Conservation (phyloP, 2,113 vertebrate species). For the Mastomys natalensis region DNA sequence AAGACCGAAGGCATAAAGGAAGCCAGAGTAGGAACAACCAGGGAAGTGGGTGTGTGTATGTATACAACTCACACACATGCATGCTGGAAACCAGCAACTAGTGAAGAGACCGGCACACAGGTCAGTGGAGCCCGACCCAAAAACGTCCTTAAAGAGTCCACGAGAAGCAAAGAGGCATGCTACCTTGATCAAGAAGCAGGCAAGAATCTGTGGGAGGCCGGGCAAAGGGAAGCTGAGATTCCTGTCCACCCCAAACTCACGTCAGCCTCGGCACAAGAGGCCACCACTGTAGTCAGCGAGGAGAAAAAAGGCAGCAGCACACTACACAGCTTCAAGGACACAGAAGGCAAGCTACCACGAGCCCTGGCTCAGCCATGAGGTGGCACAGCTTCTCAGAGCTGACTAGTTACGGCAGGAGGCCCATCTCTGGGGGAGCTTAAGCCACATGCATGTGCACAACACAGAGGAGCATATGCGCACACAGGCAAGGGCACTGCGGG, state of each 20-base stretch:
- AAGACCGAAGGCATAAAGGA: neutral
- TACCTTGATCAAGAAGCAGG: neutral
- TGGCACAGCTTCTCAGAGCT: rapidly evolving
- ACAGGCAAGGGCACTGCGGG: neutral
- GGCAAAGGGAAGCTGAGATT: neutral
- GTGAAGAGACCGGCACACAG: neutral
- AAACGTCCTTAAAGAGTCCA: neutral
- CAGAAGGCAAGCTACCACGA: neutral
- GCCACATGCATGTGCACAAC: no score
- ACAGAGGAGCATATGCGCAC: no score
- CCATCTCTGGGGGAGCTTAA: no score
- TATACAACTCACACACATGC: neutral
- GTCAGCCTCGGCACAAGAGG: neutral
- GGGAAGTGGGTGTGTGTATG: neutral
- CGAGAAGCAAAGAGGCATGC: neutral
- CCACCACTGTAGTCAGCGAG: neutral
- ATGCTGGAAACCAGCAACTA: neutral
- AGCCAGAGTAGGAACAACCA: neutral
- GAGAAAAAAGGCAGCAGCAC: neutral
- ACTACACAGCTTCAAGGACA: neutral
- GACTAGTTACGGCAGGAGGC: neutral
- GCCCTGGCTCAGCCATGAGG: rapidly evolving
- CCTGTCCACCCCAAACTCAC: no score
- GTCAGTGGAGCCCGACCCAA: neutral
- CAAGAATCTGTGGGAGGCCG: neutral